phyloP scores from a whole-genome alignment of 2,888 invertebrate genomes.

The Pandemis corylana region DNA sequence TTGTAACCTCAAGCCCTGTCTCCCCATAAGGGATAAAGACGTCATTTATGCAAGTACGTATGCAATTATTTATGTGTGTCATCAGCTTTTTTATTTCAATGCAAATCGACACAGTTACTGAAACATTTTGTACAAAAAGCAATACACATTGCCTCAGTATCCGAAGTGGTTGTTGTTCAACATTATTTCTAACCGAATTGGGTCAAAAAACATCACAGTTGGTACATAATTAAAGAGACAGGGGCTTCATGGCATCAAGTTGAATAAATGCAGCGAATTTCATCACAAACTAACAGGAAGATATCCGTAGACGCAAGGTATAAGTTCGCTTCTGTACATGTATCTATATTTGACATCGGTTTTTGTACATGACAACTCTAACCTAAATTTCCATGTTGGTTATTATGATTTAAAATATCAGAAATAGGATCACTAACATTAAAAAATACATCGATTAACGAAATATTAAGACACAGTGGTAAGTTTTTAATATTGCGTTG shows the following conservation, averaged over 20 bases:
- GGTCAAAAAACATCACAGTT: slow-evolving; percentile 29
- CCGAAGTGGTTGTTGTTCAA: slow-evolving; percentile 3
- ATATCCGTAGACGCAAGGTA: background rate
- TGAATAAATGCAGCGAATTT: slow-evolving; percentile 22
- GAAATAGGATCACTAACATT: background rate
- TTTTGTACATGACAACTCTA: background rate
- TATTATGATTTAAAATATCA: no score
- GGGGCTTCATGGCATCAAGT: background rate
- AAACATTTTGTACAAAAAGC: no score
- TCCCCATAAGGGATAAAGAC: no score
- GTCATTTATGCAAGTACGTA: no score
- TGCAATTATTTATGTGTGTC: no score
- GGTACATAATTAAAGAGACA: slow-evolving; percentile 5
- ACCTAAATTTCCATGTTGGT: background rate
- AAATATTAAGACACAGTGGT: background rate
- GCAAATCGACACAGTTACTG: no score
- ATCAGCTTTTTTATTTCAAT: no score
- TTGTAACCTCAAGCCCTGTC: no score
- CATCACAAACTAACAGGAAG: background rate
- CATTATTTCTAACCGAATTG: background rate
- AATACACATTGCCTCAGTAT: no score
- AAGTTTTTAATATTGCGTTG: background rate
- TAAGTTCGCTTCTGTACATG: background rate
- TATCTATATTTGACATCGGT: background rate
- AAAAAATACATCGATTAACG: background rate